Percentiles rank a stretch among this genome's conserved stretches.
Evolutionary conservation across 1,140 invertebrate genomes (phyloP).

Genomic region (Apis dorsata): DNA sequence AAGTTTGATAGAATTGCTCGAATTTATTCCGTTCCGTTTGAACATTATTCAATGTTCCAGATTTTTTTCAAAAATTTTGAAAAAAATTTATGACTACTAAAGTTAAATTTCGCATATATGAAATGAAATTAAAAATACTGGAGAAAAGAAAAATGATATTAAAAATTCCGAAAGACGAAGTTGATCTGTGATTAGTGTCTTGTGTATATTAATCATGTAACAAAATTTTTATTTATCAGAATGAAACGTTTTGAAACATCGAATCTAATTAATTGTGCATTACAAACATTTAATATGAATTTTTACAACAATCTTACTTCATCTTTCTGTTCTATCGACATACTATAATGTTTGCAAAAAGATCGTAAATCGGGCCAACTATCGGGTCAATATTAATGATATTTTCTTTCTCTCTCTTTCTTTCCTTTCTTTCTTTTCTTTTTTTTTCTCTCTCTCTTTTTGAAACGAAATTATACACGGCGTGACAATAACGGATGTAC

Average conservation of each 20-base stretch:
- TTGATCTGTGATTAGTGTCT: not conserved
- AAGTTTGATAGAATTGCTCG: not conserved
- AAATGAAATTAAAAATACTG: too few species aligned
- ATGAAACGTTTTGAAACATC: not conserved
- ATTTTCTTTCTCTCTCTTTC: too few species aligned
- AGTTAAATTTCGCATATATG: too few species aligned
- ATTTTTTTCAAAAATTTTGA: too few species aligned
- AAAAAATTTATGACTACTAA: too few species aligned
- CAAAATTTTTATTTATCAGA: slow-evolving; percentile 4
- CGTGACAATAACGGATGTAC: slow-evolving; percentile 2
- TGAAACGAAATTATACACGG: not conserved
- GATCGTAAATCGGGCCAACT: not conserved
- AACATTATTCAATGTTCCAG: too few species aligned
- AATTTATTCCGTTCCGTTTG: too few species aligned
- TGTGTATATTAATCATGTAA: slow-evolving; percentile 7
- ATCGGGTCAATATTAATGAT: not conserved
- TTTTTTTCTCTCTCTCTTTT: too few species aligned
- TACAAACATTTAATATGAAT: not conserved
- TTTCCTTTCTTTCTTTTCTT: too few species aligned
- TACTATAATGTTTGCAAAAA: not conserved
- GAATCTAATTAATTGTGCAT: slow-evolving; percentile 24
- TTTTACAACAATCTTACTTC: not conserved
- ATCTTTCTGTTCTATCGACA: not conserved
- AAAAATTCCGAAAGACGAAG: slow-evolving; percentile 1
- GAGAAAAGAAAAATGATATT: not conserved